Percentiles rank a stretch among this genome's conserved stretches.
Evolutionary conservation across 2,888 invertebrate genomes (phyloP).

Genomic region (Saturnia japonica): DNA sequence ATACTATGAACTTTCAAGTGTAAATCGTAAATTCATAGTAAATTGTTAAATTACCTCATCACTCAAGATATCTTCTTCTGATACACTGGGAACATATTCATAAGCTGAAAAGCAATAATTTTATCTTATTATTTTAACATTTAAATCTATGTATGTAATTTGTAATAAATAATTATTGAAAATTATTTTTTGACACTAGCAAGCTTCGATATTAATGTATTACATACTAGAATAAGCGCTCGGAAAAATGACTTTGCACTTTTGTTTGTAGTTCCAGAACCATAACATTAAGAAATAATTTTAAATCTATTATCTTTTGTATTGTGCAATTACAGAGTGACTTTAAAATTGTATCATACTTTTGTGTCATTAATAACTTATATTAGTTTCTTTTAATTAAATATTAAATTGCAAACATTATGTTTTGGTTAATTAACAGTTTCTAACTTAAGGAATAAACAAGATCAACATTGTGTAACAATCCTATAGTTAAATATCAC

Average conservation of each 20-base stretch:
- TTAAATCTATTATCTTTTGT: neutral
- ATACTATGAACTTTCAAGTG: neutral
- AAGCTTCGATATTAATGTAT: neutral
- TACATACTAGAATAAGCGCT: neutral
- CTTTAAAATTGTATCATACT: neutral
- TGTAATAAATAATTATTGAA: neutral
- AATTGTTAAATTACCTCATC: slow-evolving; percentile 83
- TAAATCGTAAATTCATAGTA: neutral
- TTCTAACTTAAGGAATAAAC: neutral
- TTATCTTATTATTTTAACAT: neutral
- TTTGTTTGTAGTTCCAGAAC: neutral
- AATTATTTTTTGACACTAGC: neutral
- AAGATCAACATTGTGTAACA: neutral
- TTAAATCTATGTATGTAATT: neutral
- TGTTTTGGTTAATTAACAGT: too few relatives aligned
- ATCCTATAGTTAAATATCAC: neutral
- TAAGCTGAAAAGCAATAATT: slow-evolving; percentile 83
- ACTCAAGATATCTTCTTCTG: slow-evolving; percentile 92
- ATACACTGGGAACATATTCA: slow-evolving; percentile 93
- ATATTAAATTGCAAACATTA: neutral
- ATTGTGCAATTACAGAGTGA: neutral
- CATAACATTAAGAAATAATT: neutral
- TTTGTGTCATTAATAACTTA: neutral
- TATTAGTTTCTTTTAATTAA: neutral
- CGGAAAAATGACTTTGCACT: neutral